Percentiles rank a stretch among this genome's conserved stretches.
phyloP scores from a whole-genome alignment of 2,113 vertebrate genomes.

The Pterophyllum scalare region DNA sequence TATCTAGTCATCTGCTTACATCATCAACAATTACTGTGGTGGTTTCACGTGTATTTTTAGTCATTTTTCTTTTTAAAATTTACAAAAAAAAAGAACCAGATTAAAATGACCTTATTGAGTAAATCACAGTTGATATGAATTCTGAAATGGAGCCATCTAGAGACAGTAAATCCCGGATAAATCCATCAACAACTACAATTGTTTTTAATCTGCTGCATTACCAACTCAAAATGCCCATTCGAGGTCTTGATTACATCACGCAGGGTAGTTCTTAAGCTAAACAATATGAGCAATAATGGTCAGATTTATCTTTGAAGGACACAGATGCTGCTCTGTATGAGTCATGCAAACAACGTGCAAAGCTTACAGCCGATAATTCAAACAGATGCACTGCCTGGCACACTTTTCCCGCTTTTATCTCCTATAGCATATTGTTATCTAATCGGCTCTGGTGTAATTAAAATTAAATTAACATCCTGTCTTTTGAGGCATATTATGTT shows the following conservation, averaged over 20 bases:
- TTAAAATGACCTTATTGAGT: too few relatives aligned
- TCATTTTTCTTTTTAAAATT: too few relatives aligned
- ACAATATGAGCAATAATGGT: constrained; percentile 39
- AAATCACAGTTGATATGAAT: not conserved
- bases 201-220: not conserved
- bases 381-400: constrained; percentile 49
- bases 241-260: constrained; percentile 16
- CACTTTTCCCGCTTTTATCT: constrained; percentile 60
- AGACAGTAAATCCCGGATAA: not conserved
- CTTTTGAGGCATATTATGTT: constrained; percentile 50
- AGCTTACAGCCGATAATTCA: constrained; percentile 48
- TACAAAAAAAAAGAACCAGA: too few relatives aligned
- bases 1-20: too few relatives aligned
- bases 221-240: not conserved
- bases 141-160: not conserved
- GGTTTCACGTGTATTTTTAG: too few relatives aligned
- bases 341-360: constrained; percentile 49
- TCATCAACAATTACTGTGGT: too few relatives aligned
- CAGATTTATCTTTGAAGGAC: constrained; percentile 41
- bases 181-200: constrained; percentile 10
- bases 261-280: constrained; percentile 9
- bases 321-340: constrained; percentile 69
- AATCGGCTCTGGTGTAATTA: constrained; percentile 70
- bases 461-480: constrained; percentile 60
- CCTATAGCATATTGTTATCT: constrained; percentile 61